Conservation (phyloP, 2,888 invertebrate genomes). For the Agrenia bidenticulata region DNA sequence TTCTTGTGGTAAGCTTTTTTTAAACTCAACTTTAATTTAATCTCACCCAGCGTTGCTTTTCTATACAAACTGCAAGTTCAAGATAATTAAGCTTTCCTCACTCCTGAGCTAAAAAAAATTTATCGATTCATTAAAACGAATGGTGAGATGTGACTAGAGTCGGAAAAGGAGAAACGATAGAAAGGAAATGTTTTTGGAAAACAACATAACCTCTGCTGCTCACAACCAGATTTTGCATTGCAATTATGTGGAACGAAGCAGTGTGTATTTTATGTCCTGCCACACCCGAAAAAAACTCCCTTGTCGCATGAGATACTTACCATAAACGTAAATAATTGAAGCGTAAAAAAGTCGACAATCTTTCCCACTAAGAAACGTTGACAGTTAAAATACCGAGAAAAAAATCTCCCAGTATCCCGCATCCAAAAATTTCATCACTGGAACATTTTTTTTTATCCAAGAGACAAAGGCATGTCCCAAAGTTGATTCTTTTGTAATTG, state of each 20-base stretch:
- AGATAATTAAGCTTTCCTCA: neutral
- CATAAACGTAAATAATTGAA: constrained; percentile 20
- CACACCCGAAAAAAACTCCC: constrained; percentile 17
- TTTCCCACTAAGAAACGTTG: neutral
- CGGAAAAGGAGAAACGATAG: constrained; percentile 1
- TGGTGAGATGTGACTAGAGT: constrained; percentile 5
- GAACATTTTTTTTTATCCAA: too few species aligned
- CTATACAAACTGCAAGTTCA: too few species aligned
- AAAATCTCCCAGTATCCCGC: neutral
- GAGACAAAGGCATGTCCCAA: too few species aligned
- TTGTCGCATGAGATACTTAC: constrained; percentile 12
- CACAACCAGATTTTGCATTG: neutral
- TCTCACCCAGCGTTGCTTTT: too few species aligned
- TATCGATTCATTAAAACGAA: constrained; percentile 19
- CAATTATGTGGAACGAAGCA: neutral
- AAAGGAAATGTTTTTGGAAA: constrained; percentile 13
- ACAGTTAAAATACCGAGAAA: constrained; percentile 3
- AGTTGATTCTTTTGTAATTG: too few species aligned
- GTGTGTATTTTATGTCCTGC: constrained; percentile 8
- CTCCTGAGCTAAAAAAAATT: constrained; percentile 15
- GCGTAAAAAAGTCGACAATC: constrained; percentile 5
- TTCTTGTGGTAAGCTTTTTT: constrained; percentile 47
- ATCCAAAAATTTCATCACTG: too few species aligned
- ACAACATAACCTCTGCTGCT: constrained; percentile 4
- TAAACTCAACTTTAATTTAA: neutral